Base-by-base conservation (phyloP, 1,140 invertebrate genomes). In the Orchesella cincta region DNA sequence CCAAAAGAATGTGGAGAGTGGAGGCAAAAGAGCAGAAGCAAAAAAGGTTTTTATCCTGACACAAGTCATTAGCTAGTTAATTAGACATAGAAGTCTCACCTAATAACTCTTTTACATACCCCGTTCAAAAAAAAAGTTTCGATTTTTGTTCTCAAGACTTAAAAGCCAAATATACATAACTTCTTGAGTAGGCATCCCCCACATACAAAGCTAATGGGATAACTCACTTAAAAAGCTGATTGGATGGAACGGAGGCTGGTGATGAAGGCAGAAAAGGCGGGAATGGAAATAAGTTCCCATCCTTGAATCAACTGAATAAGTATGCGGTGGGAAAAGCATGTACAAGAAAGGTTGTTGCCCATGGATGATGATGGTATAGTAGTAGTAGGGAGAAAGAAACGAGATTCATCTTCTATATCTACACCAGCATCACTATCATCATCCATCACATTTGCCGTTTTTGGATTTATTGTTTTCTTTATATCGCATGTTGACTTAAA, bases 61-160 rank as follows among this genome's bases (percentile, higher is more conserved):
- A 67, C 62, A 67, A 67, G 3, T 67, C 62, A 67, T 67, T 67
- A 67, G 62, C 33, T 33, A 31, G 28, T 67, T 67, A 67, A 67
- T 67, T 67, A 67, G 62, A 67, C 62, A 33, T 33, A n/a, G n/a
- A 29, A 67, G 62, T 67, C 62, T 29, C 62, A 67, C 62, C 62
- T 23, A 29, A 67, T 67, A 67, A 18, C 3, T 67, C 62, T 67
- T 67, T 31, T 67, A 26, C 29, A 14, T 57, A n/a, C 52, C 5
- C 14, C 26, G 54, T 57, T 18, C n/a, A 57, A 57, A 12, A 12
- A n/a, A 12, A 57, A 23, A 57, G 54, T 23, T 57, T 57, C 23
- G 26, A 57, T 23, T 57, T 57, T 46, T 8, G 8, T 57, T 16
- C 54, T 23, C 3, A 12, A 26, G 54, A 14, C 12, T n/a, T 26